These are phyloP conservation scores for Mimachlamys varia DNA, from an alignment of 2,888 invertebrate genomes.

Conservation along the genomic window DNA sequence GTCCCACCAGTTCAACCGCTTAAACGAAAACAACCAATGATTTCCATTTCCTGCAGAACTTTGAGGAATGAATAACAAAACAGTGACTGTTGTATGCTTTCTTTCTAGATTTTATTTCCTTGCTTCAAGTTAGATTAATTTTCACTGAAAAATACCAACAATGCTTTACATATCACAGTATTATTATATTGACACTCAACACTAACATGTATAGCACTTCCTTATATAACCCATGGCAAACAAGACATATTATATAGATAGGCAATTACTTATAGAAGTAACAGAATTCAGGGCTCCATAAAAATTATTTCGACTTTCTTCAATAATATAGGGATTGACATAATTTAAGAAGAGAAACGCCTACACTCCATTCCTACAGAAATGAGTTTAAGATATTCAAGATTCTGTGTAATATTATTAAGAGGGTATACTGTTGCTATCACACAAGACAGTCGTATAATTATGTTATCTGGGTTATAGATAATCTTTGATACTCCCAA, in stretches of 20 bases:
- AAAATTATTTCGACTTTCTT: neutral
- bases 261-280: neutral
- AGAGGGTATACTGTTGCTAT: neutral
- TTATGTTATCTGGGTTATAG: too few relatives aligned
- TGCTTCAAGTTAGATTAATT: neutral
- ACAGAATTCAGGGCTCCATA: neutral
- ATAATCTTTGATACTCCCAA: too few relatives aligned
- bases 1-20: too few relatives aligned
- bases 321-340: neutral
- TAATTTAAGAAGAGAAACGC: neutral
- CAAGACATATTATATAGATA: neutral
- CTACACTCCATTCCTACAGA: neutral
- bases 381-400: neutral
- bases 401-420: neutral
- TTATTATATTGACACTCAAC: neutral
- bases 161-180: conserved; percentile 6
- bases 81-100: neutral
- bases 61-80: neutral
- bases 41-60: too few relatives aligned
- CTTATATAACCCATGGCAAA: neutral
- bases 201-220: neutral
- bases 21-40: too few relatives aligned
- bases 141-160: neutral
- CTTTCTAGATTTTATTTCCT: conserved; percentile 2
- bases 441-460: too few relatives aligned